A percentile compares a stretch with the other conserved stretches of the same genome.
Conservation (phyloP, 2,888 invertebrate genomes). For the Cryptocephalus moraei region DNA sequence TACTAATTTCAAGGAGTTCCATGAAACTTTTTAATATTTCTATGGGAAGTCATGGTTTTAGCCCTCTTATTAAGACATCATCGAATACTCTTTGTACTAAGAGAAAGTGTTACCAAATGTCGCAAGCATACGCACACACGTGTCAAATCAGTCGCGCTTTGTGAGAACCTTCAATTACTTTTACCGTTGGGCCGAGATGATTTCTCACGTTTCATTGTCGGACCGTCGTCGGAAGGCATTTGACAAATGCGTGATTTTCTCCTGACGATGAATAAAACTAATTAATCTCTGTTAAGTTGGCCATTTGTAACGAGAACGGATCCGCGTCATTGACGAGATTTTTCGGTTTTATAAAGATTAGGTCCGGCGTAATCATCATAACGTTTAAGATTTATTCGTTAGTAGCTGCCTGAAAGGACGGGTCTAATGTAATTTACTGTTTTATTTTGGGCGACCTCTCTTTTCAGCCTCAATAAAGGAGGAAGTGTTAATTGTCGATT, state of each 20-base stretch:
- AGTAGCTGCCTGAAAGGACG: background rate
- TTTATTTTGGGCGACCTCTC: too few relatives aligned
- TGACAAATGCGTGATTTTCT: constrained; percentile 24
- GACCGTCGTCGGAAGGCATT: constrained; percentile 19
- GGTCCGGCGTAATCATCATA: constrained; percentile 8
- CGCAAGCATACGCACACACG: background rate
- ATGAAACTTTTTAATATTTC: too few relatives aligned
- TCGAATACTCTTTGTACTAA: too few relatives aligned
- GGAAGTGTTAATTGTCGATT: too few relatives aligned
- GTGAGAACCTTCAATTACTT: constrained; percentile 20
- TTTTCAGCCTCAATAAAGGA: too few relatives aligned
- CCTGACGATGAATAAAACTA: constrained; percentile 17
- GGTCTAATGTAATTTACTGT: too few relatives aligned
- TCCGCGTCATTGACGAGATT: too few relatives aligned
- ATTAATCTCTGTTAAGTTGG: constrained; percentile 16
- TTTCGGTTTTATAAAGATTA: background rate
- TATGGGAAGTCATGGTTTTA: too few relatives aligned
- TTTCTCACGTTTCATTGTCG: constrained; percentile 22
- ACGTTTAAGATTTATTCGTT: constrained; percentile 7
- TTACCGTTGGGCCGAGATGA: constrained; percentile 20
- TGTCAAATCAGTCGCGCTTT: constrained; percentile 20
- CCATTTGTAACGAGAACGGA: background rate
- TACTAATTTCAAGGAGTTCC: too few relatives aligned
- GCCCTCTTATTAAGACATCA: too few relatives aligned
- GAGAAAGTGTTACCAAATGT: too few relatives aligned